Conservation (phyloP, 2,113 vertebrate genomes). For the Himantopus leucocephalus region DNA sequence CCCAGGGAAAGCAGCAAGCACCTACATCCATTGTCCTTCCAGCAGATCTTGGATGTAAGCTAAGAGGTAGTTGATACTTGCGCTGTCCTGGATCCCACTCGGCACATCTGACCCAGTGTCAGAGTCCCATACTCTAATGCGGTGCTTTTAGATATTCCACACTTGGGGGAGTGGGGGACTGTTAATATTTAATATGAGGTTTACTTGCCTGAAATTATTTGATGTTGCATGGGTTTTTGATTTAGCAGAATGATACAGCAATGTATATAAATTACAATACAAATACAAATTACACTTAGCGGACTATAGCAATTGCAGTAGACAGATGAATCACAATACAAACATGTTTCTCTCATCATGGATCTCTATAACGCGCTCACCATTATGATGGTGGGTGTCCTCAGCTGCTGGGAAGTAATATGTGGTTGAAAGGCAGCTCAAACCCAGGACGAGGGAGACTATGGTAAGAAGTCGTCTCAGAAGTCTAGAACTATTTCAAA, state of each 20-base stretch:
- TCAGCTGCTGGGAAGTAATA: background rate
- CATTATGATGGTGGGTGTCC: background rate
- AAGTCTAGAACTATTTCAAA: background rate
- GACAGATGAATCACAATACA: background rate
- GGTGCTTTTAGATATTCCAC: background rate
- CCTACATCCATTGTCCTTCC: background rate
- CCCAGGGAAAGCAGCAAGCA: background rate
- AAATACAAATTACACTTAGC: background rate
- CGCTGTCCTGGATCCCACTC: background rate
- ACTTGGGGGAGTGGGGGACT: accelerated
- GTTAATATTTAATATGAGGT: background rate
- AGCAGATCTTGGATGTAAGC: background rate
- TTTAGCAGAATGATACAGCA: background rate
- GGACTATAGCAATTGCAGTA: background rate
- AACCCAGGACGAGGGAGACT: no score
- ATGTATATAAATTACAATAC: background rate
- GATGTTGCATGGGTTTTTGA: background rate
- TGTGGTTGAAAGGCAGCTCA: background rate
- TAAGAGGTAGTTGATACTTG: background rate
- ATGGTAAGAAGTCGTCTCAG: background rate
- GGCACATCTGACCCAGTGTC: background rate
- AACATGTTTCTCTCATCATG: background rate
- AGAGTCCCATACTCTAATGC: background rate
- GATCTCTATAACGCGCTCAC: background rate
- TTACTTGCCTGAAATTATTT: background rate